These are phyloP conservation scores for Itoplectis maculator DNA, from an alignment of 2,888 invertebrate species.

Conservation along the genomic window DNA sequence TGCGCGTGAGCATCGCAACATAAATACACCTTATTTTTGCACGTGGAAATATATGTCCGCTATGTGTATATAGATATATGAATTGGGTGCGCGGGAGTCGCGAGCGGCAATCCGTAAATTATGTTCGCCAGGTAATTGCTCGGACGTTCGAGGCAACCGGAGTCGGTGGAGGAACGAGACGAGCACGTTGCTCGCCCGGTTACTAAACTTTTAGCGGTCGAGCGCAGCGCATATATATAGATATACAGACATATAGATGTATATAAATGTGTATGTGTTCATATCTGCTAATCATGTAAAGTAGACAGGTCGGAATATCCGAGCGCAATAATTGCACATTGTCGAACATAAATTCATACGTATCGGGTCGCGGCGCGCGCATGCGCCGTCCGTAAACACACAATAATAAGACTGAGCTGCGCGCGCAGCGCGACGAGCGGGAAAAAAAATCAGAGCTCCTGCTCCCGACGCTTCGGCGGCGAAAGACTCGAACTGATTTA, in stretches of 20 bases:
- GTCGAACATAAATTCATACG: constrained; percentile 74
- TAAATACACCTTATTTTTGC: no score
- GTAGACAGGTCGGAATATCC: constrained; percentile 49
- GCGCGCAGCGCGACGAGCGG: constrained; percentile 3
- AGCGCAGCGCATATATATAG: constrained; percentile 5
- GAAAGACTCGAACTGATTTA: constrained; percentile 8
- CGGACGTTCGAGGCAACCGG: constrained; percentile 62
- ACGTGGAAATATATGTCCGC: no score
- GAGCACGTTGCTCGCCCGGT: constrained; percentile 57
- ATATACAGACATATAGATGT: constrained; percentile 1
- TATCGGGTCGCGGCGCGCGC: constrained; percentile 73
- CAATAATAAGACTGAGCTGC: constrained; percentile 61
- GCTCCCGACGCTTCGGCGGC: not conserved
- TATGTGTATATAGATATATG: constrained; percentile 8
- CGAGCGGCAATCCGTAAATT: constrained; percentile 73
- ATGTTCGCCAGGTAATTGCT: constrained; percentile 79
- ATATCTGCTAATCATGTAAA: constrained; percentile 76
- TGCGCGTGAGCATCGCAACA: constrained; percentile 42
- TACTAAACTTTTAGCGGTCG: constrained; percentile 69
- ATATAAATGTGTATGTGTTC: constrained; percentile 14
- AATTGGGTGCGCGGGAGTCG: constrained; percentile 24
- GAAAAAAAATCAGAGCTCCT: constrained; percentile 9
- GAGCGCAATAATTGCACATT: constrained; percentile 18
- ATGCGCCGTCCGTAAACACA: constrained; percentile 74
- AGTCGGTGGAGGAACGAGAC: constrained; percentile 46